These are phyloP conservation scores for Erythrolamprus reginae DNA, from an alignment of 2,113 vertebrate species.

Conservation along the genomic window DNA sequence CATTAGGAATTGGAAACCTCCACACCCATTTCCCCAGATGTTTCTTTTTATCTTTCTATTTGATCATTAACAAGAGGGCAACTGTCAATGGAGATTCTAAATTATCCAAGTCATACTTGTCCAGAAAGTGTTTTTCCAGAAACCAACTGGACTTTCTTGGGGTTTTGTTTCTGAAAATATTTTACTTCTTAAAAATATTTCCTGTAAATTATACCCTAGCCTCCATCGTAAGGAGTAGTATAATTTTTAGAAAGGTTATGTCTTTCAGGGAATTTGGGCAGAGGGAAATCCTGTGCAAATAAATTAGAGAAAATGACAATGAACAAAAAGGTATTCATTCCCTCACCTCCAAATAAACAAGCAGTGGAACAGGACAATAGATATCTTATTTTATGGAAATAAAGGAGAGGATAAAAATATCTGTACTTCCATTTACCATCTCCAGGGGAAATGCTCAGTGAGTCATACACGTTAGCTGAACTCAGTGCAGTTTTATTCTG, in stretches of 20 bases:
- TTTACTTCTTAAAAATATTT: background rate
- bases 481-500: constrained; percentile 33
- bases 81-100: no score
- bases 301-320: background rate
- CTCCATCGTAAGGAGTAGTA: background rate
- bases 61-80: no score
- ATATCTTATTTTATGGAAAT: background rate
- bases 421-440: constrained; percentile 37
- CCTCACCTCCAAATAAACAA: background rate
- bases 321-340: background rate
- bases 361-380: background rate
- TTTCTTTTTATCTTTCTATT: no score
- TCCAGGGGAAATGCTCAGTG: constrained; percentile 41
- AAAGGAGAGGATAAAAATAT: background rate
- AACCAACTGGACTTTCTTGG: no score
- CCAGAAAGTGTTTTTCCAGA: no score
- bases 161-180: no score
- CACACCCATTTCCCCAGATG: no score
- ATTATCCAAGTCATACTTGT: background rate
- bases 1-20: no score
- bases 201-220: background rate
- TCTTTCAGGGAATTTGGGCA: background rate
- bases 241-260: background rate
- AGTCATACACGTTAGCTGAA: constrained; percentile 32
- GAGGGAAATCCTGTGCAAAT: background rate